Evolutionary conservation across 2,797 vertebrate species (phyloP).

Genomic region (Salarias fasciatus): DNA sequence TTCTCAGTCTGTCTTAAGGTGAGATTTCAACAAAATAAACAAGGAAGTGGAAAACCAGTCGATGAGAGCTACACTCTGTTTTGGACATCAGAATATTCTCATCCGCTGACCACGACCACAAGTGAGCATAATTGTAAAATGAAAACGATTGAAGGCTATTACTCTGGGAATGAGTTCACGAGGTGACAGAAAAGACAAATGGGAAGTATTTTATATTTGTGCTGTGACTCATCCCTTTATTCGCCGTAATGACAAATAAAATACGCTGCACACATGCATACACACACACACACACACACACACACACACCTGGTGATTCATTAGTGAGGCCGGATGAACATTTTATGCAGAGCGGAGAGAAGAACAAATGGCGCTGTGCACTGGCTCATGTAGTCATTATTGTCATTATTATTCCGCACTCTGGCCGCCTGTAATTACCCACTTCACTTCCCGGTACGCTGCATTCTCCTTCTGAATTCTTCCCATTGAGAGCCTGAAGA

Average conservation of each 20-base stretch:
- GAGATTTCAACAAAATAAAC: too few species aligned
- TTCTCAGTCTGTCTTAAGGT: too few species aligned
- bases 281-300: too few species aligned
- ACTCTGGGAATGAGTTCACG: slow-evolving; percentile 5
- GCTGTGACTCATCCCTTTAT: slow-evolving; percentile 24
- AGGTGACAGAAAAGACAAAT: slow-evolving; percentile 32
- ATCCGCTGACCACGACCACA: neutral
- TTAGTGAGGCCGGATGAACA: slow-evolving; percentile 52
- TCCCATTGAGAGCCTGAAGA: slow-evolving; percentile 32
- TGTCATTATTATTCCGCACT: slow-evolving; percentile 69
- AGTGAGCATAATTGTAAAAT: neutral
- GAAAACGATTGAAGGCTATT: neutral
- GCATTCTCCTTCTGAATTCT: slow-evolving; percentile 48
- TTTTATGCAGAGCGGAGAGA: slow-evolving; percentile 58
- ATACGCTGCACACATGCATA: neutral
- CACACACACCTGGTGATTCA: slow-evolving; percentile 45
- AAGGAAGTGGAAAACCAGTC: too few species aligned
- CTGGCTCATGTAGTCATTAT: slow-evolving; percentile 61
- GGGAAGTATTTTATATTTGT: slow-evolving; percentile 14
- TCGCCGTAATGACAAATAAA: slow-evolving; percentile 6
- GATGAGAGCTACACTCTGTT: too few species aligned
- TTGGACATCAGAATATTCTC: neutral
- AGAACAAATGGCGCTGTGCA: slow-evolving; percentile 61
- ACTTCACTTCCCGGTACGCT: slow-evolving; percentile 41
- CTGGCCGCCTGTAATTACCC: slow-evolving; percentile 59